These are phyloP conservation scores for Steatocranus sp. DNA, from an alignment of 2,797 vertebrate genomes.

Conservation along the genomic window DNA sequence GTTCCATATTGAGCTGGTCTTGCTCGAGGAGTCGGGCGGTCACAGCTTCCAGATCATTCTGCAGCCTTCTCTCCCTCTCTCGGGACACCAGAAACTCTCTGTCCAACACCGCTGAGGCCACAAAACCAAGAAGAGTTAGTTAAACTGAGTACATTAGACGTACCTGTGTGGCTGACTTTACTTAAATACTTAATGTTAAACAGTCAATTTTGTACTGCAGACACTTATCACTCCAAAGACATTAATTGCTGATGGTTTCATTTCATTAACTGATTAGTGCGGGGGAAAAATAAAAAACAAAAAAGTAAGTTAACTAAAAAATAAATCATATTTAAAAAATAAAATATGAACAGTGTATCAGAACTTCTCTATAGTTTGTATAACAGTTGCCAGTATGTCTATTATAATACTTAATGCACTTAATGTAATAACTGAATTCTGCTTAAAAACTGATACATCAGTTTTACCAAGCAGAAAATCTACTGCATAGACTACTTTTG, in stretches of 20 bases:
- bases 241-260: not conserved
- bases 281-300: rapidly evolving
- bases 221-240: rapidly evolving
- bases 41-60: constrained; percentile 59
- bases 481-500: not conserved
- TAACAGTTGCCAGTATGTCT: not conserved
- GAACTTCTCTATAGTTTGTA: not conserved
- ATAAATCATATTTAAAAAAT: not conserved
- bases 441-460: not conserved
- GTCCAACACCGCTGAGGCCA: constrained; percentile 59
- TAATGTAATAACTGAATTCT: not conserved
- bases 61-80: constrained; percentile 61
- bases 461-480: not conserved
- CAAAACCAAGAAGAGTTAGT: not conserved
- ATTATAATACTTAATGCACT: not conserved
- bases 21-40: constrained; percentile 51
- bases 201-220: not conserved
- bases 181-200: not conserved
- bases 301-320: not conserved
- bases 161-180: not conserved
- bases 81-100: constrained; percentile 62
- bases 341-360: not conserved
- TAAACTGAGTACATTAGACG: not conserved
- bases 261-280: not conserved
- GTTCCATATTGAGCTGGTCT: constrained; percentile 62